Conservation (phyloP, 1,140 invertebrate species). For the Drosophila grimshawi region DNA sequence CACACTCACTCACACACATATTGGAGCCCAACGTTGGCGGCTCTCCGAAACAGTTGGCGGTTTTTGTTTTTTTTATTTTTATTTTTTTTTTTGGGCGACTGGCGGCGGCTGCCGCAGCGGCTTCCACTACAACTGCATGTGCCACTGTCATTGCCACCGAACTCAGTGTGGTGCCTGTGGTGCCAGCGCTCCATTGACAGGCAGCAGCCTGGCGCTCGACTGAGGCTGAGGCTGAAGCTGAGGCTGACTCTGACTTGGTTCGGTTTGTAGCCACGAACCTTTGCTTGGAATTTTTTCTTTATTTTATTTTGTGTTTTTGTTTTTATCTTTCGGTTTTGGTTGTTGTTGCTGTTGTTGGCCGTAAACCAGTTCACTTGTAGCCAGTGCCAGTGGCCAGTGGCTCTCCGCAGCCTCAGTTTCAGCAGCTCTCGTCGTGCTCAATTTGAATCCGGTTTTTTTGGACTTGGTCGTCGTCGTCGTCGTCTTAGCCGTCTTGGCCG, state of each 20-base stretch:
- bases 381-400: slow-evolving; percentile 78
- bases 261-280: slow-evolving; percentile 64
- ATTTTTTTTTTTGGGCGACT: slow-evolving; percentile 37
- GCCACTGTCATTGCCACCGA: slow-evolving; percentile 85
- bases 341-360: slow-evolving; percentile 48
- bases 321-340: slow-evolving; percentile 27
- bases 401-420: slow-evolving; percentile 47
- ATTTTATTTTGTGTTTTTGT: slow-evolving; percentile 24
- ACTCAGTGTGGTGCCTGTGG: slow-evolving; percentile 83
- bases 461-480: slow-evolving; percentile 50
- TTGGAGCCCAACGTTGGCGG: slow-evolving; percentile 61
- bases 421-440: slow-evolving; percentile 63
- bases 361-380: slow-evolving; percentile 83
- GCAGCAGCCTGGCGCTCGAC: slow-evolving; percentile 44
- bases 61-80: slow-evolving; percentile 50
- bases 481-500: slow-evolving; percentile 53
- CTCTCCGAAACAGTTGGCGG: slow-evolving; percentile 62
- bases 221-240: slow-evolving; percentile 20
- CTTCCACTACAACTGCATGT: slow-evolving; percentile 84
- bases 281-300: slow-evolving; percentile 68
- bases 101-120: slow-evolving; percentile 65
- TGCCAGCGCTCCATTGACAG: slow-evolving; percentile 48
- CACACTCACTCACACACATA: slow-evolving; percentile 1
- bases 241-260: slow-evolving; percentile 9
- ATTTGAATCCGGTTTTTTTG: slow-evolving; percentile 76